These are phyloP conservation scores for pig (Sus scrofa) DNA, from an alignment of 2,113 vertebrate species.

Conservation along the genomic window T2T-Sscrofa CM000812.6:28183001-28183500, in stretches of 20 bases:
- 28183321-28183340: neutral
- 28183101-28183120: slow-evolving; percentile 76
- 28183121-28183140: slow-evolving; percentile 78
- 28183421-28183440: neutral
- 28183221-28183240: slow-evolving; percentile 64
- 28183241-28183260: slow-evolving; percentile 46
- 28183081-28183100: slow-evolving; percentile 83
- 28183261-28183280: neutral
- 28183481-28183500: neutral
- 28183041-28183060: slow-evolving; percentile 78
- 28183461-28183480: neutral
- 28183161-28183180: slow-evolving; percentile 72
- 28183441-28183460: neutral
- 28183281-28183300: neutral
- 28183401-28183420: neutral
- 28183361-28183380: neutral
- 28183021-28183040: slow-evolving; percentile 78
- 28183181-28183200: slow-evolving; percentile 62
- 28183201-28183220: slow-evolving; percentile 14
- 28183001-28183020: slow-evolving; percentile 80
- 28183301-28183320: slow-evolving; percentile 37
- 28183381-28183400: neutral
- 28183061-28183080: slow-evolving; percentile 78
- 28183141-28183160: slow-evolving; percentile 79
- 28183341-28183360: neutral